Conservation (phyloP, 2,797 vertebrate species). For the Macropodus opercularis region DNA sequence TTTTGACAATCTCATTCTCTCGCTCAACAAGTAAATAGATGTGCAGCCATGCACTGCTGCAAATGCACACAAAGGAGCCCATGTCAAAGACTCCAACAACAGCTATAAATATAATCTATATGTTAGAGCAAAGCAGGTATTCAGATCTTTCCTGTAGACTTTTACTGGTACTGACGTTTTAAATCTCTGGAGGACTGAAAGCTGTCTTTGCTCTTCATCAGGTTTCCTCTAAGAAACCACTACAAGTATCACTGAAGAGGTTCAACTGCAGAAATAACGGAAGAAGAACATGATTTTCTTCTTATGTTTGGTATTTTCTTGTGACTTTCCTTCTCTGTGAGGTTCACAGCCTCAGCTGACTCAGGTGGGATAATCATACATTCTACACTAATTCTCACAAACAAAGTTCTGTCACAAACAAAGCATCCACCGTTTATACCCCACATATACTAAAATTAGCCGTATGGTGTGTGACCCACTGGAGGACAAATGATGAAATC, state of each 20-base stretch:
- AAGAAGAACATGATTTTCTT: constrained; percentile 48
- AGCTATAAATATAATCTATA: constrained; percentile 22
- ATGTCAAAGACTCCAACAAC: constrained; percentile 25
- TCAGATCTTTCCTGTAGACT: constrained; percentile 15
- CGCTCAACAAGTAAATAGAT: constrained; percentile 37
- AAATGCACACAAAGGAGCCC: constrained; percentile 18
- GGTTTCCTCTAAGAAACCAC: constrained; percentile 32
- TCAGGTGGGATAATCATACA: constrained; percentile 36
- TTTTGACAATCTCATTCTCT: constrained; percentile 18
- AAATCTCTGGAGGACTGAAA: constrained; percentile 46
- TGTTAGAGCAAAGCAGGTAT: constrained; percentile 18
- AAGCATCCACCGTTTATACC: constrained; percentile 50
- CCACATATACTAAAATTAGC: constrained; percentile 75
- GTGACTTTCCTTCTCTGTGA: constrained; percentile 28
- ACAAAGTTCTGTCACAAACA: constrained; percentile 58
- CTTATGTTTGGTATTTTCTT: constrained; percentile 31
- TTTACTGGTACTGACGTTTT: constrained; percentile 37
- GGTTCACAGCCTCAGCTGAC: constrained; percentile 15
- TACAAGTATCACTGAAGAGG: constrained; percentile 43
- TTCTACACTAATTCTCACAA: constrained; percentile 51
- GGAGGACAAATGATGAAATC: constrained; percentile 70
- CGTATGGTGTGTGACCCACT: constrained; percentile 70
- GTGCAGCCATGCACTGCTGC: not conserved
- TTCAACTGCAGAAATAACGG: constrained; percentile 38
- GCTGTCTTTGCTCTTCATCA: constrained; percentile 50